Evolutionary conservation across 2,888 invertebrate genomes (phyloP), one percentile per base, ranked within the genome.

Genomic region (Noctua pronuba): DNA sequence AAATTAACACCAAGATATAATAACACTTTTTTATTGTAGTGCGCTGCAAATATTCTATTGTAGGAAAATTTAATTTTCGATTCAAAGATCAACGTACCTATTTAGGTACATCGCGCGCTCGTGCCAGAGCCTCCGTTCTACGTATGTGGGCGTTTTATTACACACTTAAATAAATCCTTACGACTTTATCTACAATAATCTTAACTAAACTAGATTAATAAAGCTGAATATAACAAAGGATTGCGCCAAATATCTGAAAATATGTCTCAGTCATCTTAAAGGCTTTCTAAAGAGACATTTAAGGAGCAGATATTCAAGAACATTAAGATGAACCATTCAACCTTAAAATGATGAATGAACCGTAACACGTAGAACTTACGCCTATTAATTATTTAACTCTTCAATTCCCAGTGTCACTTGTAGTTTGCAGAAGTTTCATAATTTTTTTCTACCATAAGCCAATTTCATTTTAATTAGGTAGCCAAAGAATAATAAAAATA

Each of bases 361-460:
- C 66, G 65, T 67, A 71, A 73, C 73, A 68, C 41, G 62, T 66
- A 65, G 62, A 77, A 70, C 55, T 67, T 38, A 49, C 2, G 35
- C 28, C 52, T 73, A 73, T 86, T 77, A 38, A 83, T 82, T 73
- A 86, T 76, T 82, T 60, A n/a, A n/a, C n/a, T n/a, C n/a, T n/a
- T n/a, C n/a, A n/a, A n/a, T n/a, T n/a, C n/a, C n/a, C n/a, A n/a
- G n/a, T n/a, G n/a, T n/a, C n/a, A n/a, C n/a, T n/a, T n/a, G n/a
- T n/a, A n/a, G n/a, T n/a, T n/a, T n/a, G n/a, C n/a, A n/a, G n/a
- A n/a, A n/a, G n/a, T n/a, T n/a, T n/a, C n/a, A n/a, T n/a, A n/a
- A n/a, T n/a, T n/a, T n/a, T n/a, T n/a, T n/a, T n/a, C n/a, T n/a
- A n/a, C n/a, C n/a, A n/a, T n/a, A n/a, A n/a, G n/a, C n/a, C n/a